Evolutionary conservation across 1,140 invertebrate species (phyloP).

Genomic region (Megalopta genalis): DNA sequence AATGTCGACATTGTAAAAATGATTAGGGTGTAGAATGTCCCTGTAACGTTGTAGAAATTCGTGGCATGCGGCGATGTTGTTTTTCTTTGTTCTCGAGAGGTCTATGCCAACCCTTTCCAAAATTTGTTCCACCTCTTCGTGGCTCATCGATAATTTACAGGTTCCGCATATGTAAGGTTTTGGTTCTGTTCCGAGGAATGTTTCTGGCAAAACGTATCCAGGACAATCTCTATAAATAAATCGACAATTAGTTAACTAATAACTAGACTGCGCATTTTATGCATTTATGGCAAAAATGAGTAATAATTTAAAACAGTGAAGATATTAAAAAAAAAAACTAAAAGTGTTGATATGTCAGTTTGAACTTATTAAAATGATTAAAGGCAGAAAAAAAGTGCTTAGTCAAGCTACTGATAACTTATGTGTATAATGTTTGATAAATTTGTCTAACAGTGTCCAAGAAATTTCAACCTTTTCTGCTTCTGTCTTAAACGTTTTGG

Average conservation of each 20-base stretch:
- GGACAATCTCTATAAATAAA: constrained; percentile 68
- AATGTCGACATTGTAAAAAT: constrained; percentile 88
- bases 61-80: constrained; percentile 81
- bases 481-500: no score
- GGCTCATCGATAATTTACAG: constrained; percentile 81
- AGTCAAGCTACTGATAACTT: no score
- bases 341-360: no score
- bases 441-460: no score
- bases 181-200: constrained; percentile 67
- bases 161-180: constrained; percentile 77
- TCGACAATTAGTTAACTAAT: background rate
- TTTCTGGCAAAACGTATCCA: constrained; percentile 78
- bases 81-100: constrained; percentile 84
- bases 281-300: no score
- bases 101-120: constrained; percentile 84
- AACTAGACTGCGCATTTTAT: no score
- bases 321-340: no score
- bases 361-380: no score
- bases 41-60: constrained; percentile 83
- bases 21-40: constrained; percentile 83
- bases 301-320: no score
- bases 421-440: no score
- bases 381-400: no score
- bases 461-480: no score
- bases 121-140: constrained; percentile 81